Base-by-base conservation (phyloP, 2,797 vertebrate species). In the Peromyscus aztecus region DNA sequence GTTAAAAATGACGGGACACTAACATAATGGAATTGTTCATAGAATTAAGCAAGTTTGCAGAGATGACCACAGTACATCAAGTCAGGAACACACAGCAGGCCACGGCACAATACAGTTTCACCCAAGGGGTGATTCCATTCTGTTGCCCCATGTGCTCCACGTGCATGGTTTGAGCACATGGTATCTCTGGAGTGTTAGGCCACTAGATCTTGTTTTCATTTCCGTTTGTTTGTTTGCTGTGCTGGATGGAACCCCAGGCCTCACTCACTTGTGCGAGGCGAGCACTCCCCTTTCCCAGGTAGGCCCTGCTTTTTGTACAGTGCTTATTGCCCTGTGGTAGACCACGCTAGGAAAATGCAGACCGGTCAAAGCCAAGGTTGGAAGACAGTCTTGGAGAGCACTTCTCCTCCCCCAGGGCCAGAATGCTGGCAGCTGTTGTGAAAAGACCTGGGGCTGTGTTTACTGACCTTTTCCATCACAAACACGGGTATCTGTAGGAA, bases 321-420 rank as follows among this genome's bases (percentile, higher is more conserved):
- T 65, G 55, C 7, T 82, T 86, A 63, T 3, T 82, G 69, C 87
- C 59, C 46, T 81, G 10, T 52, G 80, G 77, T 43, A 71, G 73
- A 65, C 11, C 34, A 49, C 24, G 27, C 49, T n/a, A 73, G 31
- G 67, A 76, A 75, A 73, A 89, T 34, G 31, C 31, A 89, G 49
- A 34, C 31, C 43, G n/a, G 6, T 31, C 65, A 94, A 86, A 63
- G 24, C 63, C 55, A 61, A 83, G 29, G n/a, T 55, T 84, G 43
- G 40, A 93, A 89, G 19, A 24, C 34, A 77, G 65, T 55, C 78
- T 71, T 61, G 78, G 59, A 93, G 46, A 96, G 34, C 34, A 91
- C 24, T 69, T 55, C n/a, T 82, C 75, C 69, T 75, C 46, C 37
- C 46, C 49, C n/a, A 13, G 55, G 29, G 40, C 21, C 87, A 90